Evolutionary conservation across 2,113 vertebrate species (phyloP), one percentile per base, ranked within the genome.

Genomic region (Indri indri): DNA sequence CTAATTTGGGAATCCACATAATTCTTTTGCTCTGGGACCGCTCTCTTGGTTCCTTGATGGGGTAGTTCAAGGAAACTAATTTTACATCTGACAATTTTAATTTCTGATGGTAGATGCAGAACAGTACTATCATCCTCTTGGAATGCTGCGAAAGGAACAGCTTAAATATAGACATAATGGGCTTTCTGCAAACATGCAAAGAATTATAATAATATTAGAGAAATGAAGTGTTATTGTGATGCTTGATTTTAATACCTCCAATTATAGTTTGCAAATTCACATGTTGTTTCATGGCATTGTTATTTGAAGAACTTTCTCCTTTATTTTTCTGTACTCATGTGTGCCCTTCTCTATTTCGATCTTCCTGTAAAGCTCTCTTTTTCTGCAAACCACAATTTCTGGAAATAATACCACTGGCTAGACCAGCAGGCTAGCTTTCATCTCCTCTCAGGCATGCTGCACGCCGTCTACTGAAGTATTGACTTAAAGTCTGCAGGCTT

Each of bases 321-420:
- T 50, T 76, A 73, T 84, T 90, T 95, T 80, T 95, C 34, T 94
- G 18, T 57, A 37, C 11, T 6, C 25, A 32, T 34, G 2, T 82
- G 34, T 82, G 63, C 10, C 22, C 47, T 80, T 57, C 81, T 83
- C 88, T 94, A 8, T 96, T 86, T 87, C 80, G 40, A 89, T 88
- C 54, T 96, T 96, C 92, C 91, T 88, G 54, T 95, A 93, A 95
- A 91, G 42, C 40, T 61, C 16, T 45, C 34, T 91, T 96, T 90
- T 86, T 82, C 91, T 61, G 63, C 40, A 92, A 52, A 88, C 16
- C 71, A 6, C 27, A 34, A 1, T 95, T 96, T 98, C 91, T 94
- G 59, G 93, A 91, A 92, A 88, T 95, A 80, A 52, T 25, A 17
- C 59, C 45, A 17, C 61, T n/a, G 68, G 85, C 77, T 37, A 88